Evolutionary conservation across 2,113 vertebrate genomes (phyloP).

Genomic region (Lepisosteus osseus): DNA sequence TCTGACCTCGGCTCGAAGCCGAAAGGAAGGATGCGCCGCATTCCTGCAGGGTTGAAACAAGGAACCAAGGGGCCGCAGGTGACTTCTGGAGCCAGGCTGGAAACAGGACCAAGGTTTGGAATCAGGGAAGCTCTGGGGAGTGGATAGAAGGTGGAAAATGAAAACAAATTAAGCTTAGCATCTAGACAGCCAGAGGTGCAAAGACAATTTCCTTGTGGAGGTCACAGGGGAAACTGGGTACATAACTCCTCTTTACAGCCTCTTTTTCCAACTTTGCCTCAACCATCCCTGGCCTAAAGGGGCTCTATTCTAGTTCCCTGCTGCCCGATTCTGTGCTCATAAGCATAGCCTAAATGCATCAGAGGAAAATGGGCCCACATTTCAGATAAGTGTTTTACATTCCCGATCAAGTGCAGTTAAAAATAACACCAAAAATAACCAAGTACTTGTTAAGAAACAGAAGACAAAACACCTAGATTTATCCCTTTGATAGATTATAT

Average conservation of each 20-base stretch:
- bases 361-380: too few relatives aligned
- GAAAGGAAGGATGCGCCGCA: conserved; percentile 48
- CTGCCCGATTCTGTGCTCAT: conserved; percentile 6
- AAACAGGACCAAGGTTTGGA: conserved; percentile 67
- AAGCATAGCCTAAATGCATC: not conserved
- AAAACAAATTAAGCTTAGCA: not conserved
- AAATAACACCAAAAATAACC: too few relatives aligned
- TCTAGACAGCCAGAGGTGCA: not conserved
- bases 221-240: not conserved
- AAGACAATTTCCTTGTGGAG: not conserved
- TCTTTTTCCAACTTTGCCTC: not conserved
- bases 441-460: too few relatives aligned
- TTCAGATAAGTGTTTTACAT: too few relatives aligned
- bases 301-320: not conserved
- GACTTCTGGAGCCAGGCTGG: conserved; percentile 47
- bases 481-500: too few relatives aligned
- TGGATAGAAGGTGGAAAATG: not conserved
- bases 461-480: too few relatives aligned
- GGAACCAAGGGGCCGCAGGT: conserved; percentile 70
- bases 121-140: too few relatives aligned
- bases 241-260: not conserved
- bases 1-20: conserved; percentile 61
- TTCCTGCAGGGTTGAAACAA: conserved; percentile 64
- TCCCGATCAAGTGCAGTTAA: too few relatives aligned
- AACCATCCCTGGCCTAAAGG: not conserved